Evolutionary conservation across 1,140 invertebrate genomes (phyloP).

Genomic region (Drosophila persimilis): DNA sequence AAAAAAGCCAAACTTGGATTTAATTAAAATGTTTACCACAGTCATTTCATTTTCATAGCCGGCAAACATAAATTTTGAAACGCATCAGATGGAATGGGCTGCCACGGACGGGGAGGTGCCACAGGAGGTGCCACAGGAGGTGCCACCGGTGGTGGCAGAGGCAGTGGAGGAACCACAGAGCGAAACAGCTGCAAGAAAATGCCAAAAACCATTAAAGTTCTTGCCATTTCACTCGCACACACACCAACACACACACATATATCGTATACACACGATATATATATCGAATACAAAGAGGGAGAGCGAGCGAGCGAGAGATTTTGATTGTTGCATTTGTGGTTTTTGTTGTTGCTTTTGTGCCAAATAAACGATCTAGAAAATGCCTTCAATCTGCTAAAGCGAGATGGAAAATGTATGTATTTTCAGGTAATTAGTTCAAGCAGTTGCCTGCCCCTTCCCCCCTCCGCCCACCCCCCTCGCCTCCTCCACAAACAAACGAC

Average conservation of each 20-base stretch:
- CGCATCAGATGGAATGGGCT: conserved; percentile 27
- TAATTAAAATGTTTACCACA: conserved; percentile 81
- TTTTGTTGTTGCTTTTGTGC: conserved; percentile 1
- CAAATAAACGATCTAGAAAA: conserved; percentile 49
- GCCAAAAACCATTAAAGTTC: conserved; percentile 76
- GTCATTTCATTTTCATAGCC: conserved; percentile 81
- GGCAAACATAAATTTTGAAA: conserved; percentile 80
- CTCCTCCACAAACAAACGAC: neutral
- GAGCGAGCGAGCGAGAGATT: conserved; percentile 33
- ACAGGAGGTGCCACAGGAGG: conserved; percentile 17
- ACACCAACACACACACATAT: neutral
- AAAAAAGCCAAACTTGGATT: conserved; percentile 81
- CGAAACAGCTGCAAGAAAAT: conserved; percentile 80
- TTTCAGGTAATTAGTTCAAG: conserved; percentile 78
- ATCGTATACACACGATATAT: conserved; percentile 28
- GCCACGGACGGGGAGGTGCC: neutral
- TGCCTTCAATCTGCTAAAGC: conserved; percentile 46
- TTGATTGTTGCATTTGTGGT: conserved; percentile 70
- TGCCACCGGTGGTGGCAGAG: neutral
- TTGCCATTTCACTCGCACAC: conserved; percentile 40
- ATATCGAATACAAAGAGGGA: conserved; percentile 7
- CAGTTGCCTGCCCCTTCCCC: conserved; percentile 29
- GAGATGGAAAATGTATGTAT: conserved; percentile 58
- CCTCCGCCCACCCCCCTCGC: conserved; percentile 7
- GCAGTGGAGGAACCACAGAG: conserved; percentile 52